Evolutionary conservation across 2,797 vertebrate genomes (phyloP).

Genomic region (Picus viridis): DNA sequence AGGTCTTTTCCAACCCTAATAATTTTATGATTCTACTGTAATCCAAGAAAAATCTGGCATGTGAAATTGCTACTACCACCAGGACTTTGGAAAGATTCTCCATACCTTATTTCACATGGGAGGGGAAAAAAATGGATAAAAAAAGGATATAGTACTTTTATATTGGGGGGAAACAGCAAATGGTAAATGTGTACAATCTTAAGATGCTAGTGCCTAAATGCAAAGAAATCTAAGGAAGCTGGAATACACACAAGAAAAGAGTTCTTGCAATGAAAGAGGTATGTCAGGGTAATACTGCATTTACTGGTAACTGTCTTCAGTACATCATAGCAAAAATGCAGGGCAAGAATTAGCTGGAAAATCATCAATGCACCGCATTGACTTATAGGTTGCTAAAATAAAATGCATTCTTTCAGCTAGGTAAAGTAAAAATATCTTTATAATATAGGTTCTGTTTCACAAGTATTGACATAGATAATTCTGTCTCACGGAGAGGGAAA

Average conservation of each 20-base stretch:
- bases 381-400: constrained; percentile 80
- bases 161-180: constrained; percentile 27
- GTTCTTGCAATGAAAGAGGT: constrained; percentile 68
- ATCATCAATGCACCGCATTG: constrained; percentile 83
- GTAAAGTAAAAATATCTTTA: constrained; percentile 81
- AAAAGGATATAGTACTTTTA: not conserved
- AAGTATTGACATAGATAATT: constrained; percentile 80
- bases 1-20: too few relatives aligned
- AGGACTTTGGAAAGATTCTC: constrained; percentile 39
- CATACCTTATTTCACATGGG: constrained; percentile 2
- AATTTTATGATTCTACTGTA: not conserved
- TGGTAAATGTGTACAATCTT: constrained; percentile 19
- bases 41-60: constrained; percentile 22
- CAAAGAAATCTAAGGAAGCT: constrained; percentile 48
- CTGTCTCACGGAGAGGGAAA: constrained; percentile 77
- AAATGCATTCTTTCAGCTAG: constrained; percentile 79
- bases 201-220: constrained; percentile 45
- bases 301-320: constrained; percentile 66
- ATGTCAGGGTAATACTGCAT: constrained; percentile 78
- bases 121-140: not conserved
- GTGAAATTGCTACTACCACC: constrained; percentile 33
- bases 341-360: constrained; percentile 62
- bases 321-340: constrained; percentile 72
- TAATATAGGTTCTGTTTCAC: constrained; percentile 81
- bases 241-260: constrained; percentile 25